These are phyloP conservation scores for Euglossa dilemma DNA, from an alignment of 1,140 invertebrate species.

Conservation along the genomic window DNA sequence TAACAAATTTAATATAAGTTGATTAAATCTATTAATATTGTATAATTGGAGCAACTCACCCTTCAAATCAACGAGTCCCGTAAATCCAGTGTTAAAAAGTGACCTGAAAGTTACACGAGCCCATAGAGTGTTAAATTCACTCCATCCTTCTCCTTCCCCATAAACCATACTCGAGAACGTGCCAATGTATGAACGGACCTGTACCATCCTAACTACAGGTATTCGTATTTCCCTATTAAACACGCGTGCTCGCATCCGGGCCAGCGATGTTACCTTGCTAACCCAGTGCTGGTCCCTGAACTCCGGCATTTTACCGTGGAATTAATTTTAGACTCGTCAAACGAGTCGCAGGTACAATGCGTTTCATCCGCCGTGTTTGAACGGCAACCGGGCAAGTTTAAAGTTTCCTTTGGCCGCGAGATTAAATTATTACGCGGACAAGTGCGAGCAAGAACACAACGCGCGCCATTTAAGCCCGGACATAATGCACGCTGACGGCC, in stretches of 20 bases:
- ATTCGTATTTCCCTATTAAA: background rate
- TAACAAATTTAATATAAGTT: no score
- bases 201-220: background rate
- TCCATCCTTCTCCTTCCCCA: no score
- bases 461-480: background rate
- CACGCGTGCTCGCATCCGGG: no score
- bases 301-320: background rate
- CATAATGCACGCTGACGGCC: constrained; percentile 6
- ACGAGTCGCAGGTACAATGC: background rate
- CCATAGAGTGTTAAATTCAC: no score
- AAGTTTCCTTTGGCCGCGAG: constrained; percentile 1
- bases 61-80: no score
- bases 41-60: no score
- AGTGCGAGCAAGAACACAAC: constrained; percentile 21
- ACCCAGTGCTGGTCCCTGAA: background rate
- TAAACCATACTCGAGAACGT: no score
- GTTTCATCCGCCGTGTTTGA: constrained; percentile 1
- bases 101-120: no score
- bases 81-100: no score
- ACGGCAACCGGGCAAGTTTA: background rate
- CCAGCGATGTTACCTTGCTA: background rate
- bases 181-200: no score
- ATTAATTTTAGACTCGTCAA: constrained; percentile 15
- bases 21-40: no score
- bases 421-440: constrained; percentile 26